Base-by-base conservation (phyloP, 2,113 vertebrate genomes). In the Xiphophorus hellerii region DNA sequence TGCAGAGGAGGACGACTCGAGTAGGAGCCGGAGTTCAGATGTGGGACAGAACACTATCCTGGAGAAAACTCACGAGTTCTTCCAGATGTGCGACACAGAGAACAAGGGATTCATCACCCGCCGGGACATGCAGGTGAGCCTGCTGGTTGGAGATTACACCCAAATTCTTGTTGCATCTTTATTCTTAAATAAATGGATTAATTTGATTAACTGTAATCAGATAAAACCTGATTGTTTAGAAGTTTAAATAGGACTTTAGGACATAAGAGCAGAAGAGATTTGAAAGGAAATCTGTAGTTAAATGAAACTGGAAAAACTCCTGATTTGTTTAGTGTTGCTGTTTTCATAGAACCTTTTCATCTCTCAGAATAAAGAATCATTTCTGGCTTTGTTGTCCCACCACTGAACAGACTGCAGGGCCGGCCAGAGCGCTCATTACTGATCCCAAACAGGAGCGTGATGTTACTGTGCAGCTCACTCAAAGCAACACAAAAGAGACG, bases 71-170 rank as follows among this genome's bases (percentile, higher is more conserved):
- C 93, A 78, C 1, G 96, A 98, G 66, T 97, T 98, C 86, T 99
- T 99, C 88, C 96, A 95, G 94, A 95, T 96, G 77, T 98, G 97
- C 48, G 98, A 99, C 85, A 82, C 89, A 0, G 97, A 97, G 82
- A 93, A 93, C 82, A 99, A 98, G 82, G 97, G 97, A 65, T 98
- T 97, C 71, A 93, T 99, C 66, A 94, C 93, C 63, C 88, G 90
- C 20, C 88, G 89, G 27, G 97, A 98, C 69, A 96, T 99, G 96
- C 96, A 98, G 96, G 97, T 99, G 93, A 93, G 82, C 27, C 9
- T 5, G 11, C 11, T 42, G 42, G 0, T 12, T 20, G 35, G 31
- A 25, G 60, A 33, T 0, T 17, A 31, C 37, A 27, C 35, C 10
- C 35, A 37, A 37, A 37, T 37, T 3, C 35, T 11, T 11, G 35